phyloP scores from a whole-genome alignment of 2,797 vertebrate species.

The Leucoraja ocellata region DNA sequence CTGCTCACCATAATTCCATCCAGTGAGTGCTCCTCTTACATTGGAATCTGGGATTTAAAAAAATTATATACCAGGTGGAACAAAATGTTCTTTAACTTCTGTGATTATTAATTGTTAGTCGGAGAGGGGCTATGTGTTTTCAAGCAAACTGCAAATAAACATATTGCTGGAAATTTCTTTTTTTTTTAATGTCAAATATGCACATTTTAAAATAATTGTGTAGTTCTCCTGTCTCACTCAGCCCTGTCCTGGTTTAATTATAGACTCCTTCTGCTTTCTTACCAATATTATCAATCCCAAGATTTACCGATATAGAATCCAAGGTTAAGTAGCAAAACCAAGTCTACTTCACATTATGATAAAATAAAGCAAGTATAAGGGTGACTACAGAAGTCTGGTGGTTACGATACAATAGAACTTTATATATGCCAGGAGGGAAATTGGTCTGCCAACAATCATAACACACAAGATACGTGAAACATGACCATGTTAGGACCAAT shows the following conservation, averaged over 20 bases:
- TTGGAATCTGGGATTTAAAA: neutral
- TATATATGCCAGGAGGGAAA: no score
- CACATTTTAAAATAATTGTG: neutral
- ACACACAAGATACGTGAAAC: no score
- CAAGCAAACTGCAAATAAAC: neutral
- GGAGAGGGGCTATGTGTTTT: neutral
- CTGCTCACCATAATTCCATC: neutral
- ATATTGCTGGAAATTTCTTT: neutral
- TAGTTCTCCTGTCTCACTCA: neutral
- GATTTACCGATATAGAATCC: neutral
- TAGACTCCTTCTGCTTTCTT: neutral
- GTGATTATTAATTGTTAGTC: neutral
- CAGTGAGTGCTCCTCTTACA: neutral
- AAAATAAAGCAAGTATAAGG: neutral
- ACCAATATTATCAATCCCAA: neutral
- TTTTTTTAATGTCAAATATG: neutral
- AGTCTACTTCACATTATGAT: neutral
- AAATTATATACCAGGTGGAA: neutral
- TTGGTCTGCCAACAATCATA: no score
- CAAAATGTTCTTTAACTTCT: neutral
- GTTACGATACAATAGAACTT: neutral
- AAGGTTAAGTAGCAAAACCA: neutral
- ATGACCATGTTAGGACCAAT: neutral
- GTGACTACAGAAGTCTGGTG: neutral
- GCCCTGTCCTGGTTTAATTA: neutral